These are phyloP conservation scores for Lamproptera curius DNA, from an alignment of 2,888 invertebrate genomes.

Conservation along the genomic window DNA sequence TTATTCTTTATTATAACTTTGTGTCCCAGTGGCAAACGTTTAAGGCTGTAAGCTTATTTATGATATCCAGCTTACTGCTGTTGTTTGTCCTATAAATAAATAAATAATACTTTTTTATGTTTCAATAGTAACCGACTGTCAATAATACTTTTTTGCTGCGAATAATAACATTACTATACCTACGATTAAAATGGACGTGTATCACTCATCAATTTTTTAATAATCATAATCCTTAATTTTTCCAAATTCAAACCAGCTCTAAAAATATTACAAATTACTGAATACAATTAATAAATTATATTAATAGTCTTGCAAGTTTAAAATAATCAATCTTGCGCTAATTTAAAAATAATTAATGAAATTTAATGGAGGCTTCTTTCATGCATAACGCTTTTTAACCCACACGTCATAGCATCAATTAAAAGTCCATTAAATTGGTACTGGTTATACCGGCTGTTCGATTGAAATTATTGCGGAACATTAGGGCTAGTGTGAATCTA, in stretches of 20 bases:
- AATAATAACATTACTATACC: too few relatives aligned
- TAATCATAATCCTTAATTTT: neutral
- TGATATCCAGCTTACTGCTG: too few relatives aligned
- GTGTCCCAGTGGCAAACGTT: too few relatives aligned
- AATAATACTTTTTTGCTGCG: too few relatives aligned
- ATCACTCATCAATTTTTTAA: neutral
- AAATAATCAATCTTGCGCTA: too few relatives aligned
- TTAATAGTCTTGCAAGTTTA: neutral
- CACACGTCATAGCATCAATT: constrained; percentile 18
- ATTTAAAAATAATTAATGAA: neutral
- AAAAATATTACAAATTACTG: neutral
- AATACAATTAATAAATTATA: neutral
- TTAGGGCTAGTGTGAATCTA: constrained; percentile 53
- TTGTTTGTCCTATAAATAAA: too few relatives aligned
- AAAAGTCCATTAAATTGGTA: constrained; percentile 13
- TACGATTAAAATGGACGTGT: too few relatives aligned
- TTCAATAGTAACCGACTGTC: too few relatives aligned
- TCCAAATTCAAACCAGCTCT: neutral
- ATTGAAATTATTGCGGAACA: constrained; percentile 38
- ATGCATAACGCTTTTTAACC: constrained; percentile 5
- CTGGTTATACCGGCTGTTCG: neutral
- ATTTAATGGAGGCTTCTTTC: neutral
- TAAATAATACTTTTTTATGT: too few relatives aligned
- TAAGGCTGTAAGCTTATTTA: too few relatives aligned
- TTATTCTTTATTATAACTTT: too few relatives aligned